Base-by-base conservation (phyloP, 1,140 invertebrate species). In the Papilio glaucus region DNA sequence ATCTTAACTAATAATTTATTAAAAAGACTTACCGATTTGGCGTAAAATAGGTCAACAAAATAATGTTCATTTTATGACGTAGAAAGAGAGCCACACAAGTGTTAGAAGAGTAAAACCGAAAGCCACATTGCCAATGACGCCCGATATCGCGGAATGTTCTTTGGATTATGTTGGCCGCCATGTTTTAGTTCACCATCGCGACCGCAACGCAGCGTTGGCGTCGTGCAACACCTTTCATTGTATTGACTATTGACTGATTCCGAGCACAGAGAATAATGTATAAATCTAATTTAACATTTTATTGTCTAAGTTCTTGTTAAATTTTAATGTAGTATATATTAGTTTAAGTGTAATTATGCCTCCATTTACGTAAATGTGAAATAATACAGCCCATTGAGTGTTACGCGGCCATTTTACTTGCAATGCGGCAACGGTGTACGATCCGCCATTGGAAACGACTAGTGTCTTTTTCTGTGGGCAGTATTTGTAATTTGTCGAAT, bases 371-470 rank as follows among this genome's bases (percentile, higher is more conserved):
- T 90, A 89, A 88, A 90, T 81, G 90, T 92, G 88, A 90, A 89
- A 89, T 76, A 89, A 91, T 80, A 87, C 90, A 88, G 91, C 90
- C 88, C 80, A 87, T 90, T 86, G 83, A 91, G 92, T 93, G 93
- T 88, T 93, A 91, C 94, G 94, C 95, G 94, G 95, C 95, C 95
- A 95, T 95, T 95, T 95, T 95, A 95, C 94, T 94, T 94, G 92
- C 94, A 93, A 95, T 95, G 95, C 95, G 94, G 94, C 94, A 95
- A 94, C 94, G 94, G 94, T 95, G 94, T 94, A 94, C 94, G 92
- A 93, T 95, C 95, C 94, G 95, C 95, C 94, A 95, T 95, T 95
- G 94, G 94, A 95, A 95, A 94, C 94, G 93, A 93, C 94, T 91
- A 93, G 94, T 94, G 93, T 94, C 93, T 94, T 93, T 92, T 90